These are phyloP conservation scores for Thelaira solivaga DNA, from an alignment of 2,888 invertebrate species.

Conservation along the genomic window DNA sequence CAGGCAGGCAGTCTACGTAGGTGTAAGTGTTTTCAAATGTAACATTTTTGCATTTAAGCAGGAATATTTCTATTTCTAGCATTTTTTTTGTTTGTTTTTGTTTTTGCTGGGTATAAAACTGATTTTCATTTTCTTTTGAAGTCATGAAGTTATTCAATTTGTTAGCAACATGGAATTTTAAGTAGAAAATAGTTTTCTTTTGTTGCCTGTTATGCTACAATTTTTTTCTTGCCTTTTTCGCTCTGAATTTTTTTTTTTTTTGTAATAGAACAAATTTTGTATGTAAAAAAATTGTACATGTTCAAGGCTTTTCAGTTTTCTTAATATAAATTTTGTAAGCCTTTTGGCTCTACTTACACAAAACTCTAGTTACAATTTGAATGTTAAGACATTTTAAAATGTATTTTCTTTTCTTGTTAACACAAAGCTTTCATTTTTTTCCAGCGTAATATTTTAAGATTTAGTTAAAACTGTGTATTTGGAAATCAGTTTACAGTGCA, in stretches of 20 bases:
- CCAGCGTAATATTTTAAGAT: no score
- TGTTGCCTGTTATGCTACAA: no score
- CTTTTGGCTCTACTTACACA: conserved; percentile 15
- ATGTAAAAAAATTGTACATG: conserved; percentile 27
- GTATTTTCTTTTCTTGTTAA: no score
- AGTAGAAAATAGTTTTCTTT: conserved; percentile 60
- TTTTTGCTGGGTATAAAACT: conserved; percentile 11
- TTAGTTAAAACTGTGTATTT: no score
- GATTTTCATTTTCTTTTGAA: conserved; percentile 52
- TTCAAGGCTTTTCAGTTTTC: not conserved
- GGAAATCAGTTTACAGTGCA: no score
- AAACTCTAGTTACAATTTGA: conserved; percentile 27
- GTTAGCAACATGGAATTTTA: conserved; percentile 64
- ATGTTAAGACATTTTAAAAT: no score
- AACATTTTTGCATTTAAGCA: conserved; percentile 30
- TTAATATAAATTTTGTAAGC: not conserved
- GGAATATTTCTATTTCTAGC: conserved; percentile 29
- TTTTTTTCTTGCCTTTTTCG: not conserved
- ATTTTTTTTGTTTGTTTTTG: no score
- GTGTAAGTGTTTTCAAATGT: not conserved
- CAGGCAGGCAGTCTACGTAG: no score
- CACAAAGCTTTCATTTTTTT: not conserved
- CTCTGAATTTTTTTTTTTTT: not conserved
- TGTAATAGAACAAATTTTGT: not conserved
- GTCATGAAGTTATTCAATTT: conserved; percentile 64